These are phyloP conservation scores for Archips crataeganus DNA, from an alignment of 2,888 invertebrate genomes.

Conservation along the genomic window DNA sequence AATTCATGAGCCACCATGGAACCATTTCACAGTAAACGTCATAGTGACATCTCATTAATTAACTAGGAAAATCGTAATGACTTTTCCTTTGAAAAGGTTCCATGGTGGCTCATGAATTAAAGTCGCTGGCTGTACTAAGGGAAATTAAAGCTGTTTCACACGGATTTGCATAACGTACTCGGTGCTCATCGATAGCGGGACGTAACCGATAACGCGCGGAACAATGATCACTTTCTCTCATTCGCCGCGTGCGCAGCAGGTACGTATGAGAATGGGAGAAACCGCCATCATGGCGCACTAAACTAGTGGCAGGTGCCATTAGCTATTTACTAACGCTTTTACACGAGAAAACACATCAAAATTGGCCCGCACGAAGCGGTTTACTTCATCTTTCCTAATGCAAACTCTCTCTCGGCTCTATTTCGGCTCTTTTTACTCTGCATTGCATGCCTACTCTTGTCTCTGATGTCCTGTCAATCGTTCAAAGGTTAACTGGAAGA, in stretches of 20 bases:
- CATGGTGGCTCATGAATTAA: too few species aligned
- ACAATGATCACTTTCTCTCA: constrained; percentile 57
- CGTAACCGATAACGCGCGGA: constrained; percentile 30
- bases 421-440: too few species aligned
- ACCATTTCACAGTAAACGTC: too few species aligned
- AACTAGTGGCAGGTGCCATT: neutral
- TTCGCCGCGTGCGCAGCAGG: constrained; percentile 39
- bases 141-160: constrained; percentile 1
- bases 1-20: too few species aligned
- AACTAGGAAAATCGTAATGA: too few species aligned
- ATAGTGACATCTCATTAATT: too few species aligned
- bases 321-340: neutral
- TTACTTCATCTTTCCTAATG: too few species aligned
- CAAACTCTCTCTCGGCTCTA: too few species aligned
- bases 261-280: constrained; percentile 26
- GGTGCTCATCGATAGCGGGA: constrained; percentile 19
- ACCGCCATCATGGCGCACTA: constrained; percentile 1
- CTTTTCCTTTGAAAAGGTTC: too few species aligned
- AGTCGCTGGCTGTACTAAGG: neutral
- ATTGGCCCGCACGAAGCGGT: neutral
- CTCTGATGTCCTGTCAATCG: too few species aligned
- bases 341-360: neutral
- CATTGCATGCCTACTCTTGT: too few species aligned
- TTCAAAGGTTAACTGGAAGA: too few species aligned
- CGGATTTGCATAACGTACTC: constrained; percentile 17